phyloP scores from a whole-genome alignment of 1,140 invertebrate genomes.

The Leptinotarsa lineolata region DNA sequence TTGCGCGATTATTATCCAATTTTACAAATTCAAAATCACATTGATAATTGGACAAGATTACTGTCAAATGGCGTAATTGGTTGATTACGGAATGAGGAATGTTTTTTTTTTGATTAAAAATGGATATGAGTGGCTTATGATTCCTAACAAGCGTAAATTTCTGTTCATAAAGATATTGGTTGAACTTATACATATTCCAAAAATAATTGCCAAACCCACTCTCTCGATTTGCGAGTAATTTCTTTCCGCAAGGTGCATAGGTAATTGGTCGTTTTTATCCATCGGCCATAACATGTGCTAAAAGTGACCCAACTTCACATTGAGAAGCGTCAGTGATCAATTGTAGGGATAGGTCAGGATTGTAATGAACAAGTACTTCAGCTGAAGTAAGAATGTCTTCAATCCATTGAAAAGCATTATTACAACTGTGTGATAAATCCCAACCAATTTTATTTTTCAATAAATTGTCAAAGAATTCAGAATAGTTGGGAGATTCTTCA shows the following conservation, averaged over 20 bases:
- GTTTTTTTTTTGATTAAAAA: constrained; percentile 17
- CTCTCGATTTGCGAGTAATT: constrained; percentile 62
- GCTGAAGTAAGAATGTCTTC: no score
- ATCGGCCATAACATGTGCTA: constrained; percentile 53
- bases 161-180: constrained; percentile 34
- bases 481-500: constrained; percentile 29
- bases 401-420: constrained; percentile 25
- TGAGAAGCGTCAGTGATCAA: constrained; percentile 52
- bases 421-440: constrained; percentile 53
- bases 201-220: constrained; percentile 60
- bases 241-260: constrained; percentile 58
- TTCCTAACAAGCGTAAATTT: background rate
- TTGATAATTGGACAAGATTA: background rate
- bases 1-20: background rate
- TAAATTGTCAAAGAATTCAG: constrained; percentile 42
- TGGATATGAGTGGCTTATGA: constrained; percentile 8
- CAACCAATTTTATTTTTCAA: constrained; percentile 48
- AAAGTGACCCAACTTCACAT: constrained; percentile 56
- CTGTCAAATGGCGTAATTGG: background rate
- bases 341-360: no score
- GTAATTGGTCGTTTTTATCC: constrained; percentile 57
- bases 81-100: constrained; percentile 17
- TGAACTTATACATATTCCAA: constrained; percentile 58
- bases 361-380: no score
- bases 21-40: background rate